Percentiles rank a stretch among this genome's conserved stretches.
Evolutionary conservation across 2,888 invertebrate genomes (phyloP).

Genomic region (Melanotus villosus): DNA sequence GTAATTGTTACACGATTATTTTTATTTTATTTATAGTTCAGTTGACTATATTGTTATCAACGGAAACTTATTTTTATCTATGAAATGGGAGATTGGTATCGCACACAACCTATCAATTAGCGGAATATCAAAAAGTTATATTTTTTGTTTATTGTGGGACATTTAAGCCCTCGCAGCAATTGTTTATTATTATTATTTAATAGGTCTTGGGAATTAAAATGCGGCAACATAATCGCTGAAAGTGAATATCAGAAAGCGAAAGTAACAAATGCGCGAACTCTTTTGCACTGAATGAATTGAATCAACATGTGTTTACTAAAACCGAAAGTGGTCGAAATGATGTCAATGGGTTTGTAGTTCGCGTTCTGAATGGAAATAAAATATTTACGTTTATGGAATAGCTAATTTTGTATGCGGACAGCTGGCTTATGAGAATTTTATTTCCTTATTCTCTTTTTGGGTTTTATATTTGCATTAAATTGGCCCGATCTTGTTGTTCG

Average conservation of each 20-base stretch:
- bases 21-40: constrained; percentile 22
- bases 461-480: neutral
- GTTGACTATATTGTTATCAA: constrained; percentile 4
- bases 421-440: constrained; percentile 18
- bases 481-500: neutral
- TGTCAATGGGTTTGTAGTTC: constrained; percentile 52
- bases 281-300: constrained; percentile 48
- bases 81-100: neutral
- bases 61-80: constrained; percentile 3
- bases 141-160: no score
- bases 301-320: constrained; percentile 48
- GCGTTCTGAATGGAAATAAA: constrained; percentile 40
- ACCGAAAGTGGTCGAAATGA: constrained; percentile 52
- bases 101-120: no score
- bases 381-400: constrained; percentile 36
- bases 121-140: no score
- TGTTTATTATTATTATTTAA: neutral
- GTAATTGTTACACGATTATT: constrained; percentile 6
- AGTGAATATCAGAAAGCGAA: constrained; percentile 47
- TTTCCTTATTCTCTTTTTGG: constrained; percentile 9
- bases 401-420: constrained; percentile 30
- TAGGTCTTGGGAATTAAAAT: neutral
- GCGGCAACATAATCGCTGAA: neutral
- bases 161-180: no score
- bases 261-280: constrained; percentile 34